A percentile compares a stretch with the other conserved stretches of the same genome.
Conservation (phyloP, 2,797 vertebrate genomes). For the Tangara arthus region DNA sequence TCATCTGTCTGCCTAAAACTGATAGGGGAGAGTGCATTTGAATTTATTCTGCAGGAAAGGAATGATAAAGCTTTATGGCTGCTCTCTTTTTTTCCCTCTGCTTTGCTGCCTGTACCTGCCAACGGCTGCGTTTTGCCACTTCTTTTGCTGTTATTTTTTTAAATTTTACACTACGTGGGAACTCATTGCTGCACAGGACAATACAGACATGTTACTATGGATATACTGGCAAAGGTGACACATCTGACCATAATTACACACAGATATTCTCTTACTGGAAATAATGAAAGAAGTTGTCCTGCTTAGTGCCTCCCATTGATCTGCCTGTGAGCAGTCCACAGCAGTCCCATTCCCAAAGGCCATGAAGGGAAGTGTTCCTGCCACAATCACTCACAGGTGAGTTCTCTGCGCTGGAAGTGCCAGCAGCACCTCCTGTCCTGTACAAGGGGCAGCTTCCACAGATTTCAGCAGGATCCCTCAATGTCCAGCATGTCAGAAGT, state of each 20-base stretch:
- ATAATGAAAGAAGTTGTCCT: background rate
- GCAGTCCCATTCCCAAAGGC: background rate
- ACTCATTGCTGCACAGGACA: background rate
- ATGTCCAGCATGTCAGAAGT: background rate
- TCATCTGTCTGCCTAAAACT: slow-evolving; percentile 39
- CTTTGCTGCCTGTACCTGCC: background rate
- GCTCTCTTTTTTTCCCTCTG: background rate
- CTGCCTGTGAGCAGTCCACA: background rate
- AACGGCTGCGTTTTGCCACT: background rate
- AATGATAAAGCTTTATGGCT: slow-evolving; percentile 23
- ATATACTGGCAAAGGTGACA: slow-evolving; percentile 10
- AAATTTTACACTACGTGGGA: background rate
- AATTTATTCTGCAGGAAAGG: slow-evolving; percentile 28
- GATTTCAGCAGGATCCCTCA: background rate
- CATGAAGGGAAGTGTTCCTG: background rate
- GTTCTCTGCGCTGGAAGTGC: background rate
- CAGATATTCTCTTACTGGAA: background rate
- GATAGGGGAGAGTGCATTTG: slow-evolving; percentile 37
- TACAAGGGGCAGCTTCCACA: background rate
- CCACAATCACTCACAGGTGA: background rate
- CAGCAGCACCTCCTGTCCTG: background rate
- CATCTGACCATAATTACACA: background rate
- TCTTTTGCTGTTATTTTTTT: background rate
- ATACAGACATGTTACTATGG: background rate
- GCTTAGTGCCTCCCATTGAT: background rate